Evolutionary conservation across 1,140 invertebrate species (phyloP).

Genomic region (Parasteatoda tepidariorum): DNA sequence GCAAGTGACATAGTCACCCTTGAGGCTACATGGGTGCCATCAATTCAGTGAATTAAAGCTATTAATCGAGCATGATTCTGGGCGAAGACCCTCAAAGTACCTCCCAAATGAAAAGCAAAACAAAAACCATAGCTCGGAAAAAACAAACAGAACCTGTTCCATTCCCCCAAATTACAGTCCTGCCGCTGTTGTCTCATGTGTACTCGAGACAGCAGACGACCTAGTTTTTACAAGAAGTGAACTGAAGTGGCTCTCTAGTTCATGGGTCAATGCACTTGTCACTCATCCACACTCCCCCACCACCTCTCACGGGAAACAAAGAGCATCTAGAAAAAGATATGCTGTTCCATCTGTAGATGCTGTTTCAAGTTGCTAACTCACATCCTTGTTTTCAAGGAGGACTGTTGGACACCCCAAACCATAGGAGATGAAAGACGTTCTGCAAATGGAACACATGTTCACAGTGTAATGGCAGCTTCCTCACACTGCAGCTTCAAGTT

Average conservation of each 20-base stretch:
- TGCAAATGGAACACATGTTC: too few species aligned
- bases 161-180: not conserved
- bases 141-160: slow-evolving; percentile 42
- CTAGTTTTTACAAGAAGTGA: slow-evolving; percentile 4
- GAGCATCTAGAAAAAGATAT: not conserved
- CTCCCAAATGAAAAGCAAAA: slow-evolving; percentile 2
- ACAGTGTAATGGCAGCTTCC: too few species aligned
- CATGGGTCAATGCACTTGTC: slow-evolving; percentile 44
- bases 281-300: slow-evolving; percentile 27
- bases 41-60: not conserved
- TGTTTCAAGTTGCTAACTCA: not conserved
- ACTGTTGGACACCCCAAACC: too few species aligned
- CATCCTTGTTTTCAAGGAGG: not conserved
- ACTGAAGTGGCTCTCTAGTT: not conserved
- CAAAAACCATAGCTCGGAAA: not conserved
- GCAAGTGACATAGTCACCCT: not conserved
- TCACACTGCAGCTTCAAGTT: too few species aligned
- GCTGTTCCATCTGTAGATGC: not conserved
- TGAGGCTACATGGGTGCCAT: not conserved
- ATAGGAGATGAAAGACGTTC: too few species aligned
- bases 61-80: not conserved
- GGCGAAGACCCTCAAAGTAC: not conserved
- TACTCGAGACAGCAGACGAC: not conserved
- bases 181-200: not conserved
- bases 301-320: slow-evolving; percentile 13